Evolutionary conservation across 2,797 vertebrate genomes (phyloP), one percentile per base, ranked within the genome.

Genomic region (Trachops cirrhosus): DNA sequence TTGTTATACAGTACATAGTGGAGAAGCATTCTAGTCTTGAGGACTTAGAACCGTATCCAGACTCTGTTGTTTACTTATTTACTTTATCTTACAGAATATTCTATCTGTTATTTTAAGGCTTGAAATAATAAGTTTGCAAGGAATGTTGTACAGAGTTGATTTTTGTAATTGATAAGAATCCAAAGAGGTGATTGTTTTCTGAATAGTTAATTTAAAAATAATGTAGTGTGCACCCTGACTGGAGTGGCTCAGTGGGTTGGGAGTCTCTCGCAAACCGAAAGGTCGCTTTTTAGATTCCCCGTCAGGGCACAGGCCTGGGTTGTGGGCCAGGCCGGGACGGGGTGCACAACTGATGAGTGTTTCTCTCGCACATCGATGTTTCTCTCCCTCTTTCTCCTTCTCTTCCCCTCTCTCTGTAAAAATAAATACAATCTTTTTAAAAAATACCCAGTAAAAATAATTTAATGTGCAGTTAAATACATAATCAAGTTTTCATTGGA

Each of bases 101-200:
- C 29, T 84, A 6, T 48, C 41, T 97, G 16, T 79, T 77, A 52
- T 73, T 84, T 71, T 79, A 96, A 85, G 50, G 39, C 22, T 86
- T 12, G 70, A 44, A 79, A 83, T 59, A 87, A 21, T 87, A 95
- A 92, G 37, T 89, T 94, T 64, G 16, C 26, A 11, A 46, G 54
- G 18, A 46, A 9, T 44, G 15, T 70, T 91, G 3, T 80, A 75
- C 26, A 57, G 6, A 80, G 11, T 93, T 96, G 48, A 77, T 95
- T 95, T 92, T 96, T 34, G 54, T 94, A 91, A 82, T 70, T 82
- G 85, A n/a, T 84, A 75, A 79, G 32, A 39, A 37, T 96, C 24
- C 24, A 62, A 62, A 87, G 34, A 95, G 18, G 8, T 80, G 74
- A 70, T 67, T 67, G 10, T 83, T 96, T 96, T 82, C 80, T 57